phyloP scores from a whole-genome alignment of 2,113 vertebrate genomes.

The Typhlomys cinereus region DNA sequence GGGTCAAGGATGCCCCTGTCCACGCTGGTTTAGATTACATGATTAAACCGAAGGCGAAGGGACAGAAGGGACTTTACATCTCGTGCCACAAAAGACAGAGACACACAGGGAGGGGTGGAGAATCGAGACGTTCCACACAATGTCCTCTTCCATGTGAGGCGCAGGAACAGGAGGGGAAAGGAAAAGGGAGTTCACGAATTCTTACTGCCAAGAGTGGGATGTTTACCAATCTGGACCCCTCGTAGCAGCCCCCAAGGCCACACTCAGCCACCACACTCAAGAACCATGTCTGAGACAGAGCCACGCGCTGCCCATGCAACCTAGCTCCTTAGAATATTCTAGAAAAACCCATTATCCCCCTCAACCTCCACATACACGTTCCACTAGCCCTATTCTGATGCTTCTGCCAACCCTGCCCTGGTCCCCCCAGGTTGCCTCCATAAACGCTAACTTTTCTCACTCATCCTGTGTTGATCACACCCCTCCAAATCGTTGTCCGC shows the following conservation, averaged over 20 bases:
- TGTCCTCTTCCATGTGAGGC: not conserved
- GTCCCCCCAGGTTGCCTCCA: not conserved
- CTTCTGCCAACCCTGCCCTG: not conserved
- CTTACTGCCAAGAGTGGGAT: not conserved
- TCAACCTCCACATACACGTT: not conserved
- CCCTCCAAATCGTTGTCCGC: slow-evolving; percentile 41
- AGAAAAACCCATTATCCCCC: not conserved
- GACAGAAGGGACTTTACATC: not conserved
- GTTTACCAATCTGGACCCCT: not conserved
- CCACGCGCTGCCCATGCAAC: not conserved
- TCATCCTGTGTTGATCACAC: slow-evolving; percentile 14
- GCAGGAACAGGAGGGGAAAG: not conserved
- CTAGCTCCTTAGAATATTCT: not conserved
- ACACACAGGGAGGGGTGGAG: not conserved
- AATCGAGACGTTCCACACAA: not conserved
- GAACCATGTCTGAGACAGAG: not conserved
- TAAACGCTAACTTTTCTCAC: not conserved
- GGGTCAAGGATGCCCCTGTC: rapidly evolving
- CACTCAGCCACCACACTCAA: not conserved
- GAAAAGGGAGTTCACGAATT: not conserved
- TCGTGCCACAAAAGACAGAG: not conserved
- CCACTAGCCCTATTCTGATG: not conserved
- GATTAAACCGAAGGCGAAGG: not conserved
- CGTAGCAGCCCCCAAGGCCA: not conserved
- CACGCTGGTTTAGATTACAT: not conserved